Conservation (phyloP, 2,113 vertebrate species). For the Triplophysa tibetana region DNA sequence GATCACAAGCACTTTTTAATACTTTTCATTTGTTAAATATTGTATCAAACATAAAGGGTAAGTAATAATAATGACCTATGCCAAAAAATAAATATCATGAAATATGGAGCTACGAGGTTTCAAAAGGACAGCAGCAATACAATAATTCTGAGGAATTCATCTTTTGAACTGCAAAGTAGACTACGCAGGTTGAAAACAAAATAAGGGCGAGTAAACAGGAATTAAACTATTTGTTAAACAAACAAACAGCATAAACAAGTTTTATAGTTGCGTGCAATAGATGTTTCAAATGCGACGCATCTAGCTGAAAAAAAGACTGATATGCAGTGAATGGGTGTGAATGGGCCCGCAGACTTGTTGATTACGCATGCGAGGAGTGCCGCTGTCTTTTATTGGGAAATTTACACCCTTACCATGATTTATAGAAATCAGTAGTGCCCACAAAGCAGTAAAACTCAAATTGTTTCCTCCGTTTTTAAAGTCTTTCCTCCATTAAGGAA, state of each 20-base stretch:
- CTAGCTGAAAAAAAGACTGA: conserved; percentile 60
- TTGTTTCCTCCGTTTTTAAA: conserved; percentile 82
- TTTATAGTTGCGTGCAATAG: not conserved
- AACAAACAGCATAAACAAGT: conserved; percentile 17
- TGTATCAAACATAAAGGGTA: too few relatives aligned
- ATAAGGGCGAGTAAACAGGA: too few relatives aligned
- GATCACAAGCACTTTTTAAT: too few relatives aligned
- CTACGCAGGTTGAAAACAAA: too few relatives aligned
- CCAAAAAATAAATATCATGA: too few relatives aligned
- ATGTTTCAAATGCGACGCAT: not conserved
- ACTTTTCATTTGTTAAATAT: too few relatives aligned
- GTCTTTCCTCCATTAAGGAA: conserved; percentile 79
- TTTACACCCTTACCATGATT: conserved; percentile 78
- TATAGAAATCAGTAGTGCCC: conserved; percentile 79
- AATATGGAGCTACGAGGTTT: too few relatives aligned
- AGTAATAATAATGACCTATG: too few relatives aligned
- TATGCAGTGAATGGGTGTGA: conserved; percentile 37
- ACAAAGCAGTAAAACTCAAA: conserved; percentile 81
- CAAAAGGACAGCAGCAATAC: too few relatives aligned
- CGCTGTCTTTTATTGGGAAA: conserved; percentile 76
- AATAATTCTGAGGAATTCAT: too few relatives aligned
- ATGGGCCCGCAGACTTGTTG: conserved; percentile 64
- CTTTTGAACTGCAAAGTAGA: too few relatives aligned
- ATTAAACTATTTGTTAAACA: not conserved
- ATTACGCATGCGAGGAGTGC: conserved; percentile 75